phyloP scores from a whole-genome alignment of 2,113 vertebrate genomes.

The Panurus biarmicus region DNA sequence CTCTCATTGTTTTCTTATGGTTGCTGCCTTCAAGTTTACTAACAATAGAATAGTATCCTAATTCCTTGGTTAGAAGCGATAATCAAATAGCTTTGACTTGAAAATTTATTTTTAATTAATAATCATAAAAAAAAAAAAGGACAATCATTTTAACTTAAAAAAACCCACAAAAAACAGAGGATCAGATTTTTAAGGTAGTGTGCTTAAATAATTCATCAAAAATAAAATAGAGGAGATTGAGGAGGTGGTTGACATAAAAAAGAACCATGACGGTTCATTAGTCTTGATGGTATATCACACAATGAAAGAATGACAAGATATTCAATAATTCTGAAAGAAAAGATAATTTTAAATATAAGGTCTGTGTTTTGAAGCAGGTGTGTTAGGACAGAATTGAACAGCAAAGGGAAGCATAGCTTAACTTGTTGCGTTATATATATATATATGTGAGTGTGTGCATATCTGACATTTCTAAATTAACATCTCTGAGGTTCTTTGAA shows the following conservation, averaged over 20 bases:
- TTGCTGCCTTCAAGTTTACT: neutral
- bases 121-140: neutral
- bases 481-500: neutral
- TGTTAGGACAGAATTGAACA: neutral
- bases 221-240: neutral
- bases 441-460: neutral
- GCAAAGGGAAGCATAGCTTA: neutral
- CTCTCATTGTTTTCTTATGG: neutral
- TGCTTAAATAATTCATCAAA: constrained; percentile 44
- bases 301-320: constrained; percentile 3
- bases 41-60: neutral
- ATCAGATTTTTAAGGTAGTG: neutral
- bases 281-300: neutral
- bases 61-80: neutral
- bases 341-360: neutral
- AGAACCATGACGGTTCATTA: neutral
- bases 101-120: neutral
- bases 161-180: too few relatives aligned
- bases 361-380: neutral
- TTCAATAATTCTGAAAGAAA: constrained; percentile 41
- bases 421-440: neutral
- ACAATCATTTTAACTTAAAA: neutral
- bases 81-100: neutral
- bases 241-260: neutral
- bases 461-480: neutral